Conservation (phyloP, 2,113 vertebrate species). For the Channa maculata region DNA sequence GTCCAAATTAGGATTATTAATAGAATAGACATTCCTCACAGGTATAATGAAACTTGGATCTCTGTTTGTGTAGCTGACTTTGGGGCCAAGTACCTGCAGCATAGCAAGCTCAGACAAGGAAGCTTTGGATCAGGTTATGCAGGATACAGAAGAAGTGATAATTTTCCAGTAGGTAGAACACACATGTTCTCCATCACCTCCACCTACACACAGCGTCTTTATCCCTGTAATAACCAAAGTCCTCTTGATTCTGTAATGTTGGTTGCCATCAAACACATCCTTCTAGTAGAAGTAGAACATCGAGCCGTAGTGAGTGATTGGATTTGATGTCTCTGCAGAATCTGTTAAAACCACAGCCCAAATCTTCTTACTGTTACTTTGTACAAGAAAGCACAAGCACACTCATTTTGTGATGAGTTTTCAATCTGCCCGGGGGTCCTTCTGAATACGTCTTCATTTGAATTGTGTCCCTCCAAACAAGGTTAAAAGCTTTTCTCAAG, state of each 20-base stretch:
- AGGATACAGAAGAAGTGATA: neutral
- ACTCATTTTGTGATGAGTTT: too few species aligned
- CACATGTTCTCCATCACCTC: neutral
- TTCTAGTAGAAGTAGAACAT: neutral
- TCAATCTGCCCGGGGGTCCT: too few species aligned
- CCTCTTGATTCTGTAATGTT: neutral
- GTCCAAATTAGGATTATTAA: too few species aligned
- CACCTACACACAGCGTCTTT: neutral
- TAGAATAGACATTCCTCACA: too few species aligned
- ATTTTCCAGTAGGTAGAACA: neutral
- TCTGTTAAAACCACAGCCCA: too few species aligned
- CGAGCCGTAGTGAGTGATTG: neutral
- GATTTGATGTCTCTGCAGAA: too few species aligned
- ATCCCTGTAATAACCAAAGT: neutral
- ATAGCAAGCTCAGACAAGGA: neutral
- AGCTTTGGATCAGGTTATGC: neutral
- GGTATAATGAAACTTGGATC: too few species aligned
- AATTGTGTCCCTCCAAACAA: too few species aligned
- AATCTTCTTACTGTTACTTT: too few species aligned
- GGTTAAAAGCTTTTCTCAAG: too few species aligned
- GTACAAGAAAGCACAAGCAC: too few species aligned
- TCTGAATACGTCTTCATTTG: too few species aligned
- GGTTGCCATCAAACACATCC: conserved; percentile 8
- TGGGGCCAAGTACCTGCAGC: neutral
- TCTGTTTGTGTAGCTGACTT: conserved; percentile 1